phyloP scores from a whole-genome alignment of 2,888 invertebrate genomes.

The Polyommatus icarus region DNA sequence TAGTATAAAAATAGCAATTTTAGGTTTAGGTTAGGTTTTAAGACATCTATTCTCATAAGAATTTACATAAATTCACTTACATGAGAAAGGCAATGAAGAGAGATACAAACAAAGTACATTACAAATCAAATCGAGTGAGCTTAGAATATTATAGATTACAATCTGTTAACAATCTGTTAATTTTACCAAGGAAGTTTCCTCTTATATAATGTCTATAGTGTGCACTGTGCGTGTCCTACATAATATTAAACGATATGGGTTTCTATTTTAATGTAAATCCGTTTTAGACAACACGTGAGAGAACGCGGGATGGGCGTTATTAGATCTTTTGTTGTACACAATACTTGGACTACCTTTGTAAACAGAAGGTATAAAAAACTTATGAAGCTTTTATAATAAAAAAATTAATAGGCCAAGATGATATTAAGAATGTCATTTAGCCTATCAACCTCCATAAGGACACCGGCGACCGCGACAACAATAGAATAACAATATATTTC shows the following conservation, averaged over 20 bases:
- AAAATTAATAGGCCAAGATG: not conserved
- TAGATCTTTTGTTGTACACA: conserved; percentile 10
- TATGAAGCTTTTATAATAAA: not conserved
- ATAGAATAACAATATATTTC: too few species aligned
- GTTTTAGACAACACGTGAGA: conserved; percentile 59
- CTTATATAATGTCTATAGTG: not conserved
- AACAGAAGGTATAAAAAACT: not conserved
- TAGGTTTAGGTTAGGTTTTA: too few species aligned
- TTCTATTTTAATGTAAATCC: conserved; percentile 52
- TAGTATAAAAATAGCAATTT: not conserved
- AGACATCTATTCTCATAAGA: too few species aligned
- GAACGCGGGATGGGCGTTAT: conserved; percentile 48
- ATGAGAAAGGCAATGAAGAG: too few species aligned
- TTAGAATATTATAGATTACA: too few species aligned
- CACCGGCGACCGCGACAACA: too few species aligned
- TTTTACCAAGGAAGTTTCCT: not conserved
- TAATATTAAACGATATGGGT: conserved; percentile 24
- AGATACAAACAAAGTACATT: too few species aligned
- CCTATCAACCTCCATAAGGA: too few species aligned
- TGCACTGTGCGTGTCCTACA: not conserved
- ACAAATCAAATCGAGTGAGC: too few species aligned
- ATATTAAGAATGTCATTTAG: too few species aligned
- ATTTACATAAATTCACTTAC: too few species aligned
- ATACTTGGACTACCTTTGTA: not conserved
- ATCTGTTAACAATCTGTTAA: too few species aligned